phyloP scores from a whole-genome alignment of 2,888 invertebrate species.

The Geophilus truncorum region DNA sequence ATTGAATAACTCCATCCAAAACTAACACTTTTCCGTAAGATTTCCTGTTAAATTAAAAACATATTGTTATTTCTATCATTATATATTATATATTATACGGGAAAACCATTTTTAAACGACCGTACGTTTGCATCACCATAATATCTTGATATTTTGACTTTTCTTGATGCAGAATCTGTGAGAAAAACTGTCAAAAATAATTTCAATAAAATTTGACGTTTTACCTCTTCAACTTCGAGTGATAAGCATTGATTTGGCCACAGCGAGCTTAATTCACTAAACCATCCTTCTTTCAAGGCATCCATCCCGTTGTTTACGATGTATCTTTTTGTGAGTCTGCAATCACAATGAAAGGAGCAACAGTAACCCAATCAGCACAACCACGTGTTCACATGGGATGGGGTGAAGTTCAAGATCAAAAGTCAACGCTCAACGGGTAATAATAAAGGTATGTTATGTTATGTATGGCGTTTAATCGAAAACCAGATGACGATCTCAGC shows the following conservation, averaged over 20 bases:
- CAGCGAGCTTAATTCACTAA: conserved; percentile 80
- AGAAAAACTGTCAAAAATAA: background rate
- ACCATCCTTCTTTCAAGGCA: conserved; percentile 74
- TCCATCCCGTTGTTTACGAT: conserved; percentile 58
- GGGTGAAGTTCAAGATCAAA: no score
- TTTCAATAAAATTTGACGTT: background rate
- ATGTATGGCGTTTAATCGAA: no score
- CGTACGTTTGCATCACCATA: conserved; percentile 70
- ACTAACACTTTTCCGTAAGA: conserved; percentile 80
- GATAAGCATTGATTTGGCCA: conserved; percentile 90
- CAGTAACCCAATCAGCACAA: no score
- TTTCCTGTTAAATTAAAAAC: conserved; percentile 55
- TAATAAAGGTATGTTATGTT: no score
- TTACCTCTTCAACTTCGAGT: conserved; percentile 66
- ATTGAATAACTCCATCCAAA: conserved; percentile 94
- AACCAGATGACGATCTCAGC: no score
- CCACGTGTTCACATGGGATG: no score
- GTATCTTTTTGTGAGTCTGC: background rate
- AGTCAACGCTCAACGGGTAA: no score
- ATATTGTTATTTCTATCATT: background rate
- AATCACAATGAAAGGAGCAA: no score
- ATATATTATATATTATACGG: background rate
- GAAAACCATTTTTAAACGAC: no score
- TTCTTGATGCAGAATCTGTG: conserved; percentile 63
- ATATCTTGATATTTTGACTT: conserved; percentile 81